These are phyloP conservation scores for Limenitis arthemis DNA, from an alignment of 2,888 invertebrate species.

Conservation along the genomic window DNA sequence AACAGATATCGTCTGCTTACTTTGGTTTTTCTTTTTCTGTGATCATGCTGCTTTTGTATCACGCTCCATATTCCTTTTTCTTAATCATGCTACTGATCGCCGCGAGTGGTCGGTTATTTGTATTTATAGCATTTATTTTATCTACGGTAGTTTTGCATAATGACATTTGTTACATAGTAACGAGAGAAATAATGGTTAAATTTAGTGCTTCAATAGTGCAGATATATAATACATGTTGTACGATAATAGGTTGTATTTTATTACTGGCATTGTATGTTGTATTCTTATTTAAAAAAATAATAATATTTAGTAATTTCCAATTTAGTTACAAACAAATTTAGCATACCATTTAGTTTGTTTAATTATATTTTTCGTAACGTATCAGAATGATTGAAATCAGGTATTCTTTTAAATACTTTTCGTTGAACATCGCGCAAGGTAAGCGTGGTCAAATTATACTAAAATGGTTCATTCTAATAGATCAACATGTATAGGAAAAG, in stretches of 20 bases:
- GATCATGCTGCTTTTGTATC: slow-evolving; percentile 67
- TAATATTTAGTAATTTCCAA: no score
- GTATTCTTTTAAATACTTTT: no score
- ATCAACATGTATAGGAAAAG: no score
- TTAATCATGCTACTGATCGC: slow-evolving; percentile 59
- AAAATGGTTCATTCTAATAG: no score
- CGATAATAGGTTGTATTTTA: background rate
- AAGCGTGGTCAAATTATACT: no score
- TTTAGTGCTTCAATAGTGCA: background rate
- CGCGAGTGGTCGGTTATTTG: slow-evolving; percentile 31
- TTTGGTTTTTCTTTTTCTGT: slow-evolving; percentile 63
- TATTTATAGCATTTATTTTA: slow-evolving; percentile 14
- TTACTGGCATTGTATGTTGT: no score
- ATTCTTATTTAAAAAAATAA: no score
- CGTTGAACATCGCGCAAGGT: no score
- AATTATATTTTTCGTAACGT: no score
- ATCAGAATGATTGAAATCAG: no score
- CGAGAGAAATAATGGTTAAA: background rate
- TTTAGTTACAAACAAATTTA: no score
- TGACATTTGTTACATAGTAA: slow-evolving; percentile 14
- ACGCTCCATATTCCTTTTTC: slow-evolving; percentile 48
- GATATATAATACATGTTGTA: background rate
- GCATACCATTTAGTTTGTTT: no score
- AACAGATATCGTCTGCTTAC: slow-evolving; percentile 63
- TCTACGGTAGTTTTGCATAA: slow-evolving; percentile 17